Conservation (phyloP, 2,888 invertebrate species). For the Catocala nupta region DNA sequence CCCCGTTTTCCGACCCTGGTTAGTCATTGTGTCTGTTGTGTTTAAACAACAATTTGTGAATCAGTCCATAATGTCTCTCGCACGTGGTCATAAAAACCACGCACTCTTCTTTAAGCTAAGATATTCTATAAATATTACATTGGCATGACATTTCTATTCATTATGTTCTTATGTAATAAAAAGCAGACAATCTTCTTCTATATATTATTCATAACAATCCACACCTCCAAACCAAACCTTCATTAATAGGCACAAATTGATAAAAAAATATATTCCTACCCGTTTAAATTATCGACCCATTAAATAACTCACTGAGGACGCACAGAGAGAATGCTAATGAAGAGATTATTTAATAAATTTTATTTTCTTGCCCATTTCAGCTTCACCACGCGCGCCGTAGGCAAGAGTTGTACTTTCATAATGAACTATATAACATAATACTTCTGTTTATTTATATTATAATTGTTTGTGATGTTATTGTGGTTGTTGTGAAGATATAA, state of each 20-base stretch:
- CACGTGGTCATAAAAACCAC: too few relatives aligned
- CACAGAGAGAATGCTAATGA: constrained; percentile 28
- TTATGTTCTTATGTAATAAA: too few relatives aligned
- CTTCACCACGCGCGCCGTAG: not conserved
- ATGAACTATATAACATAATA: not conserved
- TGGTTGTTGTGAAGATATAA: too few relatives aligned
- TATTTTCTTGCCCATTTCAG: constrained; percentile 17
- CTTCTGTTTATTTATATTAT: not conserved
- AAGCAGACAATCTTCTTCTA: not conserved
- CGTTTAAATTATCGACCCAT: constrained; percentile 18
- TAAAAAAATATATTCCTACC: constrained; percentile 3
- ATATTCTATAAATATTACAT: too few relatives aligned
- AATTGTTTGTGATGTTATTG: not conserved
- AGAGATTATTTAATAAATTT: constrained; percentile 20
- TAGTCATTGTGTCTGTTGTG: too few relatives aligned
- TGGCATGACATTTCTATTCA: too few relatives aligned
- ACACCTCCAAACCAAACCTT: not conserved
- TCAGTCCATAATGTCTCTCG: too few relatives aligned
- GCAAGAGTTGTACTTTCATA: constrained; percentile 1
- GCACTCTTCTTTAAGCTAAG: too few relatives aligned
- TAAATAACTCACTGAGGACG: constrained; percentile 7
- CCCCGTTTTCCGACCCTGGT: too few relatives aligned
- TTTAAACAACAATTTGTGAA: too few relatives aligned
- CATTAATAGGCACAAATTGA: constrained; percentile 11
- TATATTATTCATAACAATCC: not conserved